Base-by-base conservation (phyloP, 2,888 invertebrate genomes). In the Ceriagrion tenellum region DNA sequence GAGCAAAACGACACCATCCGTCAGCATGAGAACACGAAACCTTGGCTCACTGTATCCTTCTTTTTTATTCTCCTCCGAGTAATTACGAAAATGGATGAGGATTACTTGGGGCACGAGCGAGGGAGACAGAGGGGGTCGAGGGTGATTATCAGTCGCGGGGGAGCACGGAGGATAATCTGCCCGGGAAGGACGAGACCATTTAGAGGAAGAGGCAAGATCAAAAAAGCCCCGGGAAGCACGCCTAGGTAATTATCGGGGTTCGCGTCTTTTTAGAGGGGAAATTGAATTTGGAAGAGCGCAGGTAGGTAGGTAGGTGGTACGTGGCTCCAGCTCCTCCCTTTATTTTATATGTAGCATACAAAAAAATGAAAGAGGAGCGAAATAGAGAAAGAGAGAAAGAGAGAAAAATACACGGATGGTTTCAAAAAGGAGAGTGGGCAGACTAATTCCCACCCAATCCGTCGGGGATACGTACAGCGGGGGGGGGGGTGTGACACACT, bases 81-180 rank as follows among this genome's bases (percentile, higher is more conserved):
- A 81, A 81, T 81, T 81, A 81, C 35, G 81, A 81, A 81, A 81
- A 81, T 81, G 81, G 81, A 81, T 16, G 81, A 81, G 81, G 81
- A 81, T 81, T 81, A 81, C 81, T 81, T 35, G 35, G 81, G 30
- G 26, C 23, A 69, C 69, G 35, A 3, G 59, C 1, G 12, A 6
- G 81, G 30, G 16, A 81, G 18, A 47, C 10, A 59, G 59, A 16
- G 1, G 26, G 81, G 30, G 16, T 35, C 4, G 35, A 35, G 81
- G 35, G 81, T 81, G 1, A 81, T 81, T 81, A 81, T 81, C 30
- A 81, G 23, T 81, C 16, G 81, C 30, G 81, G 74, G 74, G 74
- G 74, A 4, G 81, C 0, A 6, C 35, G 2, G 81, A 16, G 81
- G 81, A 35, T 81, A 12, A 81, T 6, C 81, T 35, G 81, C 35